A percentile compares a stretch with the other conserved stretches of the same genome.
These are phyloP conservation scores for Dasyornis broadbenti DNA, from an alignment of 2,113 vertebrate species.

Conservation along the genomic window DNA sequence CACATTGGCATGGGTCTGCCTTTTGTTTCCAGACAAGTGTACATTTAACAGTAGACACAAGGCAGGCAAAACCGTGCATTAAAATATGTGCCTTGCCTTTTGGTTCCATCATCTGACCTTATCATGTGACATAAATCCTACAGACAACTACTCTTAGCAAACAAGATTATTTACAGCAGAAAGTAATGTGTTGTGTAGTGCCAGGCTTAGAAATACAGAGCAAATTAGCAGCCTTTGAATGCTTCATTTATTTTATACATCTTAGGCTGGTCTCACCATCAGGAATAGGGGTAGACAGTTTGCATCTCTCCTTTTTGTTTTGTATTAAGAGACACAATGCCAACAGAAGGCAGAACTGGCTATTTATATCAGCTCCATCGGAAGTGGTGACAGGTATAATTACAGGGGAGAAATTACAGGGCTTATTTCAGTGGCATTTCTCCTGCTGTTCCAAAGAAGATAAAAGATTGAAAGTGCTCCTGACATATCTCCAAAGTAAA, in stretches of 20 bases:
- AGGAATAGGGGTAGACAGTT: background rate
- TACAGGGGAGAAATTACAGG: slow-evolving; percentile 78
- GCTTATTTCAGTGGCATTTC: slow-evolving; percentile 71
- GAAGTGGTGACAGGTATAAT: slow-evolving; percentile 80
- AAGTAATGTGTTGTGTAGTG: background rate
- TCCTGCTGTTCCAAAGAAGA: slow-evolving; percentile 73
- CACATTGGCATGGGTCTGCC: background rate
- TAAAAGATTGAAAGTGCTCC: slow-evolving; percentile 75
- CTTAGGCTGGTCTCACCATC: background rate
- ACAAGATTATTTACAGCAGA: background rate
- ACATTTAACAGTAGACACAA: background rate
- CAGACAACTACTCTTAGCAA: background rate
- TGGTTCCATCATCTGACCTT: background rate
- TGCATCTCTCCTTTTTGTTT: slow-evolving; percentile 22
- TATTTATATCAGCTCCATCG: slow-evolving; percentile 77
- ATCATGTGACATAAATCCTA: background rate
- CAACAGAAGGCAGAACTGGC: slow-evolving; percentile 60
- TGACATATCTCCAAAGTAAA: slow-evolving; percentile 64
- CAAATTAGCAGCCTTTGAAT: background rate
- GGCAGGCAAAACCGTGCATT: background rate
- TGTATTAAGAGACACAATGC: slow-evolving; percentile 27
- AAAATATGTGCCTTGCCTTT: background rate
- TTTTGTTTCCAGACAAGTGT: slow-evolving; percentile 1
- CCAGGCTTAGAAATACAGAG: background rate
- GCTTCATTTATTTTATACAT: background rate